A percentile compares a stretch with the other conserved stretches of the same genome.
Conservation (phyloP, 2,888 invertebrate genomes). For the Formica aserva region DNA sequence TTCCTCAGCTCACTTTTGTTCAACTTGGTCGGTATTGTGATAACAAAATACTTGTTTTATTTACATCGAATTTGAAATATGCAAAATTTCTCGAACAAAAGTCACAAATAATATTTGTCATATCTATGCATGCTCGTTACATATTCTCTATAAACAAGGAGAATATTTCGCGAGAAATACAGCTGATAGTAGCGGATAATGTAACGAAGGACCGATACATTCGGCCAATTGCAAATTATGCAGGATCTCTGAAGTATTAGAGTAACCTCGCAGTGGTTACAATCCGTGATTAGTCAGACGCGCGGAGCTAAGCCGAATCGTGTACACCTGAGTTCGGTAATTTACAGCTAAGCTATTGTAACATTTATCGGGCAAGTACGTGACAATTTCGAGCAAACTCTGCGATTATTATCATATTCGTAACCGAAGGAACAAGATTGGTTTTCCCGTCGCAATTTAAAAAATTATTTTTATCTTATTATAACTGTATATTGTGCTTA, state of each 20-base stretch:
- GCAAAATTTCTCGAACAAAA: slow-evolving; percentile 6
- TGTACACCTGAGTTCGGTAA: slow-evolving; percentile 57
- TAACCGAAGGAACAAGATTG: not conserved
- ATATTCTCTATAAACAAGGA: not conserved
- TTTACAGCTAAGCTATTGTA: slow-evolving; percentile 38
- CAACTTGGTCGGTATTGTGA: not conserved
- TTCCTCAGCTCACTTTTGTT: slow-evolving; percentile 2
- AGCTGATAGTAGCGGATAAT: slow-evolving; percentile 4
- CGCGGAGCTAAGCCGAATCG: slow-evolving; percentile 54
- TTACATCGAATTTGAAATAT: slow-evolving; percentile 24
- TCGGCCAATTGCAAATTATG: slow-evolving; percentile 53
- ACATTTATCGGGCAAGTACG: slow-evolving; percentile 37
- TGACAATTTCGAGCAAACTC: slow-evolving; percentile 18
- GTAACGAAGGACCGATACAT: slow-evolving; percentile 11
- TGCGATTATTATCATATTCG: slow-evolving; percentile 17
- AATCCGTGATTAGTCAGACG: slow-evolving; percentile 68
- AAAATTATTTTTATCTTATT: slow-evolving; percentile 1
- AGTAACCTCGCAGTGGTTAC: slow-evolving; percentile 62
- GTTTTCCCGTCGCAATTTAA: not conserved
- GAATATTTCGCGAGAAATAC: not conserved
- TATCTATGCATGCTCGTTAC: not conserved
- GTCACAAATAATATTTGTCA: not conserved
- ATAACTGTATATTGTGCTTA: not conserved
- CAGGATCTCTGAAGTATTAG: slow-evolving; percentile 37
- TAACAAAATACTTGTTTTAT: slow-evolving; percentile 3